Conservation (phyloP, 1,140 invertebrate species). For the Steinernema feltiae region DNA sequence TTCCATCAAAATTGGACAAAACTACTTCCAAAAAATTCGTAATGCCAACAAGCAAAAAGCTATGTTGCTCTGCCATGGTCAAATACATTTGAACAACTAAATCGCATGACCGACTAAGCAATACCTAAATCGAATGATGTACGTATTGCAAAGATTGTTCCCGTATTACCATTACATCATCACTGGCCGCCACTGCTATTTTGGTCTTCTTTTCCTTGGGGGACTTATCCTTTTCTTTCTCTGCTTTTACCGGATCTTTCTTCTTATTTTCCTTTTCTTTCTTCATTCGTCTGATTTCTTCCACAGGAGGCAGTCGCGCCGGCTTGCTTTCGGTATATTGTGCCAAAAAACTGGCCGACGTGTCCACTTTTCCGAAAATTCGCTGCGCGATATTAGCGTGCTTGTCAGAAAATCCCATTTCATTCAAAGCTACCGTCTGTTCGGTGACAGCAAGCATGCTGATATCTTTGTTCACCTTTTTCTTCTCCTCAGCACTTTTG, state of each 20-base stretch:
- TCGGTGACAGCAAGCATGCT: not conserved
- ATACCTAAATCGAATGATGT: too few relatives aligned
- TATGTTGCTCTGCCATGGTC: not conserved
- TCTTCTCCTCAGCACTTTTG: not conserved
- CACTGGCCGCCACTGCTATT: too few relatives aligned
- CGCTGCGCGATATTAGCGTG: not conserved
- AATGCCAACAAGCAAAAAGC: not conserved
- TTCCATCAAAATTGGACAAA: not conserved
- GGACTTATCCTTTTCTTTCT: not conserved
- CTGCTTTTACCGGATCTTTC: not conserved
- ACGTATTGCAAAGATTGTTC: too few relatives aligned
- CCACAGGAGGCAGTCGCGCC: not conserved
- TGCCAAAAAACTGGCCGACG: not conserved
- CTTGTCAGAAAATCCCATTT: not conserved
- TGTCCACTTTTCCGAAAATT: not conserved
- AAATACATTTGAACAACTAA: not conserved
- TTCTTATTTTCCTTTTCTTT: not conserved
- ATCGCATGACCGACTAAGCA: too few relatives aligned
- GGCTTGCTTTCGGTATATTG: not conserved
- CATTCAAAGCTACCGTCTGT: not conserved
- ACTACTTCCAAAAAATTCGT: not conserved
- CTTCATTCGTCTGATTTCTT: not conserved
- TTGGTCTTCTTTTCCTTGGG: not conserved
- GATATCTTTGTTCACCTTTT: not conserved
- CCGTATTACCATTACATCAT: too few relatives aligned